A percentile compares a stretch with the other conserved stretches of the same genome.
These are phyloP conservation scores for Lepidocolaptes lacrymiger DNA, from an alignment of 2,797 vertebrate genomes.

Conservation along the genomic window DNA sequence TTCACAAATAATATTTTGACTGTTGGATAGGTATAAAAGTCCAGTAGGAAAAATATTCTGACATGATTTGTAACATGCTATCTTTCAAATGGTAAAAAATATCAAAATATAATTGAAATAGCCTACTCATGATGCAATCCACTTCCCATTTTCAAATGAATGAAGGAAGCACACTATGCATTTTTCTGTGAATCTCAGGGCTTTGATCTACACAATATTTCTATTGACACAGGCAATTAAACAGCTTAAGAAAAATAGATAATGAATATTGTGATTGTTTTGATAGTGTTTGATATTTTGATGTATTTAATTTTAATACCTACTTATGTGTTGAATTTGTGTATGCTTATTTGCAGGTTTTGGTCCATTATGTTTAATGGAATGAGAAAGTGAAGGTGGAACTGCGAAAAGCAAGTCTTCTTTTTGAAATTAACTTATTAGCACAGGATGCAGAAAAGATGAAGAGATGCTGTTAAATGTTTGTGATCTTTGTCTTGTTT, in stretches of 20 bases:
- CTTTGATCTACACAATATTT: neutral
- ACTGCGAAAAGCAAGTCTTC: neutral
- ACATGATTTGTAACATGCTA: conserved; percentile 64
- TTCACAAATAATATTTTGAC: conserved; percentile 71
- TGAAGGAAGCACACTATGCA: neutral
- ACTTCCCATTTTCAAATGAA: conserved; percentile 43
- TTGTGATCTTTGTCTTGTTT: neutral
- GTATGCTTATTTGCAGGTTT: neutral
- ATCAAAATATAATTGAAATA: conserved; percentile 64
- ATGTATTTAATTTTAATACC: neutral
- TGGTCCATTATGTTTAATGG: neutral
- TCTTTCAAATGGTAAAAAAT: conserved; percentile 62
- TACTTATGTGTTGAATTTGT: neutral
- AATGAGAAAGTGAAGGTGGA: neutral
- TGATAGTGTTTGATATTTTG: neutral
- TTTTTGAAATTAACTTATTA: neutral
- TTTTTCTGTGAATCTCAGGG: conserved; percentile 20
- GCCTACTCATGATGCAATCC: conserved; percentile 24
- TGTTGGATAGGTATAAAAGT: conserved; percentile 62
- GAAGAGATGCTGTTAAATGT: conserved; percentile 7
- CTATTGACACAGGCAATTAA: neutral
- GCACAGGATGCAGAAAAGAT: neutral
- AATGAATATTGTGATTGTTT: neutral
- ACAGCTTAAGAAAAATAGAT: neutral
- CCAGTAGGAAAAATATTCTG: conserved; percentile 66